A percentile compares a stretch with the other conserved stretches of the same genome.
Conservation (phyloP, 2,797 vertebrate species). For the Petrocephalus sullivani region DNA sequence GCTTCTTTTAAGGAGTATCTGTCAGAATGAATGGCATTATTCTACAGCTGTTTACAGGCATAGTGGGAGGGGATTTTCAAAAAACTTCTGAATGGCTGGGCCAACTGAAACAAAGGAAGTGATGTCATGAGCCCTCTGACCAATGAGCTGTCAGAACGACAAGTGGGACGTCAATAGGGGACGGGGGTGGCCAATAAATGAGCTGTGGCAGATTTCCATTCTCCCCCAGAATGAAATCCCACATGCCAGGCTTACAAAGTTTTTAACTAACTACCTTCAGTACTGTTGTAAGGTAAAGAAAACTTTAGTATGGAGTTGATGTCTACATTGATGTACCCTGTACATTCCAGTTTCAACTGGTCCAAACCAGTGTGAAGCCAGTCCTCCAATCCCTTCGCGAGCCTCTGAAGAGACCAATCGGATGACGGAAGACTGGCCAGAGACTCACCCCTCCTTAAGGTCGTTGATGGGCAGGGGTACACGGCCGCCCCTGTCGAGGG, state of each 20-base stretch:
- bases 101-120: no score
- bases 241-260: slow-evolving; percentile 24
- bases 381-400: not conserved
- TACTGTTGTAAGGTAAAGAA: no score
- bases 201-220: slow-evolving; percentile 36
- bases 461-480: slow-evolving; percentile 95
- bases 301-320: not conserved
- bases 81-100: not conserved
- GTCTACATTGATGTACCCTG: not conserved
- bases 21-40: not conserved
- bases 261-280: no score
- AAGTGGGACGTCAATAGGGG: not conserved
- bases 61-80: not conserved
- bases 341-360: not conserved
- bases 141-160: not conserved
- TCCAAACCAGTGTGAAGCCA: not conserved
- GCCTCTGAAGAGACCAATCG: not conserved
- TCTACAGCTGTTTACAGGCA: slow-evolving; percentile 1
- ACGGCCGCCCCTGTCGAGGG: slow-evolving; percentile 87
- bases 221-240: slow-evolving; percentile 39
- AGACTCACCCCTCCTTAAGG: slow-evolving; percentile 93
- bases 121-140: not conserved
- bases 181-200: not conserved
- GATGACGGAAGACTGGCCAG: slow-evolving; percentile 55
- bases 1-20: not conserved